These are phyloP conservation scores for Yponomeuta cagnagella DNA, from an alignment of 2,888 invertebrate genomes.

Conservation along the genomic window DNA sequence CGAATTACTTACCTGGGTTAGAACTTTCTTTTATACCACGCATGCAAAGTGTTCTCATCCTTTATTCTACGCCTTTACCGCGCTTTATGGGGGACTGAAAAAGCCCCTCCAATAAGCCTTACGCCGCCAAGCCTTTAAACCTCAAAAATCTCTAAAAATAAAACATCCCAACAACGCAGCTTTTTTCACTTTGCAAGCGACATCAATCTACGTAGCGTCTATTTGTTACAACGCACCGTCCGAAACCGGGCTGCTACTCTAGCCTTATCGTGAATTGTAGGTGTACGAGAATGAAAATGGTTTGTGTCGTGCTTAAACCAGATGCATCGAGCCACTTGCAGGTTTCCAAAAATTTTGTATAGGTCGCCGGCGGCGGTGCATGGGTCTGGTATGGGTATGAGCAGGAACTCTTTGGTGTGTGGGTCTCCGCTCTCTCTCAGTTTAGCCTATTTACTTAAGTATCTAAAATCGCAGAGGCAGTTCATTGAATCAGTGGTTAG, in stretches of 20 bases:
- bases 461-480: too few species aligned
- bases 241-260: neutral
- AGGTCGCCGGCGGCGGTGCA: too few species aligned
- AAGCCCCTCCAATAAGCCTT: neutral
- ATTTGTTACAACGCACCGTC: conserved; percentile 24
- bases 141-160: conserved; percentile 12
- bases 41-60: neutral
- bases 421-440: too few species aligned
- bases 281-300: too few species aligned
- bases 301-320: too few species aligned
- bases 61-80: conserved; percentile 3
- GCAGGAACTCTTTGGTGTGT: too few species aligned
- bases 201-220: conserved; percentile 23
- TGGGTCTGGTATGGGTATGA: too few species aligned
- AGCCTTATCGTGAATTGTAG: conserved; percentile 8
- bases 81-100: conserved; percentile 18
- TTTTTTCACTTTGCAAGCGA: conserved; percentile 18
- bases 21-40: conserved; percentile 43
- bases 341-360: too few species aligned
- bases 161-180: conserved; percentile 8
- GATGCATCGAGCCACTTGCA: too few species aligned
- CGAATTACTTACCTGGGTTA: too few species aligned
- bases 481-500: too few species aligned
- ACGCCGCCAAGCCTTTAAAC: conserved; percentile 9
- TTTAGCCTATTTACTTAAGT: too few species aligned